Percentiles rank a stretch among this genome's conserved stretches.
These are phyloP conservation scores for Saiga tatarica DNA, from an alignment of 2,113 vertebrate genomes.

Conservation along the genomic window DNA sequence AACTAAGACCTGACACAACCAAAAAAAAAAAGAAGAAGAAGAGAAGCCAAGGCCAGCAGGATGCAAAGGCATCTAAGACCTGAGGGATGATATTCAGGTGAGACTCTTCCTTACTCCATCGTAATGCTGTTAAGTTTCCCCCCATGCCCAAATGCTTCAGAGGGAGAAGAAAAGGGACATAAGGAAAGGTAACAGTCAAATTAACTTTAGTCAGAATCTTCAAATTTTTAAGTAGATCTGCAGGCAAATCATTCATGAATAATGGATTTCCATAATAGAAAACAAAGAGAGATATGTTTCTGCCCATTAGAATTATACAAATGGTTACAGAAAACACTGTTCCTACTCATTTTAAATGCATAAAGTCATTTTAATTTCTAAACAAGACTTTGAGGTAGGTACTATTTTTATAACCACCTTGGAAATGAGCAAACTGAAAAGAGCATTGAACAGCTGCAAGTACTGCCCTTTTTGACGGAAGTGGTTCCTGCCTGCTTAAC, in stretches of 20 bases:
- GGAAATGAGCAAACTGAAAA: neutral
- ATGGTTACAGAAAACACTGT: neutral
- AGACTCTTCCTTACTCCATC: neutral
- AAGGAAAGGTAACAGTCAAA: neutral
- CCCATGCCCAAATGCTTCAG: neutral
- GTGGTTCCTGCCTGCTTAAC: neutral
- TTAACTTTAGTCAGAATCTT: neutral
- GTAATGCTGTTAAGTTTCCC: neutral
- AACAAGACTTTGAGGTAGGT: neutral
- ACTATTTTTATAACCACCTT: neutral
- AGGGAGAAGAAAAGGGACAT: neutral
- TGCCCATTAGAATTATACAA: neutral
- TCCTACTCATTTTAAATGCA: neutral
- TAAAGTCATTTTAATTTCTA: neutral
- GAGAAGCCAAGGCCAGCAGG: neutral
- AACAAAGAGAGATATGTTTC: neutral
- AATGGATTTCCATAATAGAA: neutral
- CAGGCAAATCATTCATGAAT: neutral
- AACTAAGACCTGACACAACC: neutral
- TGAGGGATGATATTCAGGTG: neutral
- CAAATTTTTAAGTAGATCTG: neutral
- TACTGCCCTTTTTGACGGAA: accelerated
- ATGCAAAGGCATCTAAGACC: neutral
- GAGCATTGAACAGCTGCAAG: neutral
- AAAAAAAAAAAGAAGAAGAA: neutral